Evolutionary conservation across 2,888 invertebrate genomes (phyloP).

Genomic region (Smittia aterrima): DNA sequence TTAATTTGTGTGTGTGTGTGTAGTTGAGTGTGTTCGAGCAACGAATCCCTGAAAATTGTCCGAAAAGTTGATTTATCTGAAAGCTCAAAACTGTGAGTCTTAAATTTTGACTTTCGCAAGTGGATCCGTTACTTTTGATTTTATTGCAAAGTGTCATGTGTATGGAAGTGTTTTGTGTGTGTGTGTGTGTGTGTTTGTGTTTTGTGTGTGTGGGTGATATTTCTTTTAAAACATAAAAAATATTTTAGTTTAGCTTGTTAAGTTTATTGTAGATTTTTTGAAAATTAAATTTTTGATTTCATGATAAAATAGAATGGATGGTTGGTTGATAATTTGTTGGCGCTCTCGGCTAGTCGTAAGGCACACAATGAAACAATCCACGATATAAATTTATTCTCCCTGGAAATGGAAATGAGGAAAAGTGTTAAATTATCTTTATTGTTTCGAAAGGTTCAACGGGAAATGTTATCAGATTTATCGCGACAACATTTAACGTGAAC

Average conservation of each 20-base stretch:
- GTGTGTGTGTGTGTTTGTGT: slow-evolving; percentile 16
- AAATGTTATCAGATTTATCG: background rate
- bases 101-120: slow-evolving; percentile 5
- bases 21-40: slow-evolving; percentile 19
- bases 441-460: background rate
- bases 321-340: background rate
- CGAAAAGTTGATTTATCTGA: slow-evolving; percentile 22
- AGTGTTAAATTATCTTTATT: background rate
- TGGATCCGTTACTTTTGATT: slow-evolving; percentile 32
- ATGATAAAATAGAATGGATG: slow-evolving; percentile 23
- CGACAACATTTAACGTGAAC: background rate
- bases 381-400: slow-evolving; percentile 33
- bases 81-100: background rate
- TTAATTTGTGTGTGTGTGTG: slow-evolving; percentile 10
- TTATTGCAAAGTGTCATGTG: slow-evolving; percentile 18
- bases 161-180: slow-evolving; percentile 10
- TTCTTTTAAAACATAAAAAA: background rate
- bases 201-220: background rate
- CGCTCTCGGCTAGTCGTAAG: background rate
- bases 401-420: background rate
- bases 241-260: slow-evolving; percentile 11
- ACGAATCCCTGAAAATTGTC: slow-evolving; percentile 37
- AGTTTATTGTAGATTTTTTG: slow-evolving; percentile 25
- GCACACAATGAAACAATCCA: background rate
- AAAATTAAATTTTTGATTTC: slow-evolving; percentile 15